Evolutionary conservation across 2,888 invertebrate genomes (phyloP).

Genomic region (Zaprionus lineosus): DNA sequence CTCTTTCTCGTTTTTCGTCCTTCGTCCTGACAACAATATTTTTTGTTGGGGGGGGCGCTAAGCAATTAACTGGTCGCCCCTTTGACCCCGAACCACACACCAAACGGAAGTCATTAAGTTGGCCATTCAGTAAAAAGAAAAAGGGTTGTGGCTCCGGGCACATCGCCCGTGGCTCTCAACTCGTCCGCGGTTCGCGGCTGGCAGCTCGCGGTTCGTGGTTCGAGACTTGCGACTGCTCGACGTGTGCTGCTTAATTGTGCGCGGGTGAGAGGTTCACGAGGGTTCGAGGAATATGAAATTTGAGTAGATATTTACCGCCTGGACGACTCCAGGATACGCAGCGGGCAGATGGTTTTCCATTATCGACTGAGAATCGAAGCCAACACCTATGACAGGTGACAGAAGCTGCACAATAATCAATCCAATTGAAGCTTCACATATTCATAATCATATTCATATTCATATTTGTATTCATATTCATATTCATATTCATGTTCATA

Average conservation of each 20-base stretch:
- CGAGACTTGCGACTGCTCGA: conserved; percentile 11
- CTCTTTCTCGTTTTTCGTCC: no score
- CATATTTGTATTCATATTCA: no score
- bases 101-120: conserved; percentile 71
- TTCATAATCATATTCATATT: no score
- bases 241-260: conserved; percentile 65
- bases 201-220: background rate
- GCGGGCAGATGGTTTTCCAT: conserved; percentile 26
- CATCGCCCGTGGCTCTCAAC: no score
- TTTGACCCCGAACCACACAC: conserved; percentile 36
- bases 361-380: background rate
- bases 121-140: conserved; percentile 47
- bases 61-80: conserved; percentile 54
- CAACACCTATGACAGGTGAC: background rate
- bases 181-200: conserved; percentile 63
- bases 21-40: no score
- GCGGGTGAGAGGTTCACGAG: conserved; percentile 23
- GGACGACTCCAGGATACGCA: background rate
- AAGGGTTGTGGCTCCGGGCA: no score
- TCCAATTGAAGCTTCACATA: no score
- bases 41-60: conserved; percentile 18
- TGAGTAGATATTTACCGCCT: conserved; percentile 43
- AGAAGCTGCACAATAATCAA: background rate
- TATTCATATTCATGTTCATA: no score
- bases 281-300: conserved; percentile 43